phyloP scores from a whole-genome alignment of 2,797 vertebrate genomes.

The Onychomys arenicola region DNA sequence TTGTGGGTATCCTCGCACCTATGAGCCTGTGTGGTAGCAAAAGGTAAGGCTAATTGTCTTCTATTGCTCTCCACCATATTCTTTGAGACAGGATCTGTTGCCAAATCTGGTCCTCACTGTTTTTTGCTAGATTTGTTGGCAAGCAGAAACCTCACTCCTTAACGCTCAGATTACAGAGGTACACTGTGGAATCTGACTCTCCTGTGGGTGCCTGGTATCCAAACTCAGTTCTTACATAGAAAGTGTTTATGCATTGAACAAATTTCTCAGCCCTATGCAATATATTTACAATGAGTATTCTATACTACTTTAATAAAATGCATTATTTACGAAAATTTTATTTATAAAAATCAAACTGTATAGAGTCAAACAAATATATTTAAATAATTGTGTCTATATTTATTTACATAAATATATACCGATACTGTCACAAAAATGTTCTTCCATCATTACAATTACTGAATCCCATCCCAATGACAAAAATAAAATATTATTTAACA shows the following conservation, averaged over 20 bases:
- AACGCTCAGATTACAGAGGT: neutral
- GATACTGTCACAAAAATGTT: neutral
- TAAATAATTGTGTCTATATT: neutral
- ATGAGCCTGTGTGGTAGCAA: neutral
- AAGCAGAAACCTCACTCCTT: neutral
- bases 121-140: neutral
- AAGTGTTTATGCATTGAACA: neutral
- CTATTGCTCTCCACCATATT: neutral
- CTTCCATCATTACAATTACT: neutral
- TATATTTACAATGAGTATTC: neutral
- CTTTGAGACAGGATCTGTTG: neutral
- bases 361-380: neutral
- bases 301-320: neutral
- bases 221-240: neutral
- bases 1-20: neutral
- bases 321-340: neutral
- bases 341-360: neutral
- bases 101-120: neutral
- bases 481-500: neutral
- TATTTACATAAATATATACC: neutral
- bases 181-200: neutral
- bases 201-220: neutral
- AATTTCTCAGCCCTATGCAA: neutral
- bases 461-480: neutral
- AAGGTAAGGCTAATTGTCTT: neutral